phyloP scores from a whole-genome alignment of 2,113 vertebrate genomes.

The Plecotus auritus region DNA sequence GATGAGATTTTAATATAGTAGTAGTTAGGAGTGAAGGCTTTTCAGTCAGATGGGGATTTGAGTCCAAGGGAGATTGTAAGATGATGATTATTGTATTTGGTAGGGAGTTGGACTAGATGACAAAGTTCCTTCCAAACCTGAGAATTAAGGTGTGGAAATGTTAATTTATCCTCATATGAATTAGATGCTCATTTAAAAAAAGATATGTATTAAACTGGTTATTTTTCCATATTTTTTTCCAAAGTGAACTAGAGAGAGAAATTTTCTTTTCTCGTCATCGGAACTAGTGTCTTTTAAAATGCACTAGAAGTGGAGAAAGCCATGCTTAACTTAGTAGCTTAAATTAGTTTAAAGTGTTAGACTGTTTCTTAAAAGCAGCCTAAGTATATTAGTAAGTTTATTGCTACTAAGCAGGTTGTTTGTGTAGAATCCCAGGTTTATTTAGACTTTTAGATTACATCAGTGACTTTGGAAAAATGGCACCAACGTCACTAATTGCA shows the following conservation, averaged over 20 bases:
- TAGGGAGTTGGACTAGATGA: neutral
- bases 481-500: conserved; percentile 39
- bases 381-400: neutral
- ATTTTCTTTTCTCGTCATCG: conserved; percentile 12
- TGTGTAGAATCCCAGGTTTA: conserved; percentile 48
- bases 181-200: neutral
- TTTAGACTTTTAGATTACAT: conserved; percentile 49
- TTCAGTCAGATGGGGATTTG: neutral
- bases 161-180: neutral
- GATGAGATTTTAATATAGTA: neutral
- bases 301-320: neutral
- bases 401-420: conserved; percentile 36
- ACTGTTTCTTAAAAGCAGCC: neutral
- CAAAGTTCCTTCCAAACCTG: neutral
- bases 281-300: conserved; percentile 2
- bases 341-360: conserved; percentile 31
- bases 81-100: neutral
- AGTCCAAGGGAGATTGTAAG: neutral
- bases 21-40: neutral
- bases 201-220: neutral
- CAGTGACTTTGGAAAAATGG: conserved; percentile 54
- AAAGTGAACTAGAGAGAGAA: conserved; percentile 13
- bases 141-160: neutral
- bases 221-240: neutral
- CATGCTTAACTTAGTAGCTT: neutral